Evolutionary conservation across 2,888 invertebrate genomes (phyloP), one percentile per base, ranked within the genome.

Genomic region (Heterodera filipjevi): DNA sequence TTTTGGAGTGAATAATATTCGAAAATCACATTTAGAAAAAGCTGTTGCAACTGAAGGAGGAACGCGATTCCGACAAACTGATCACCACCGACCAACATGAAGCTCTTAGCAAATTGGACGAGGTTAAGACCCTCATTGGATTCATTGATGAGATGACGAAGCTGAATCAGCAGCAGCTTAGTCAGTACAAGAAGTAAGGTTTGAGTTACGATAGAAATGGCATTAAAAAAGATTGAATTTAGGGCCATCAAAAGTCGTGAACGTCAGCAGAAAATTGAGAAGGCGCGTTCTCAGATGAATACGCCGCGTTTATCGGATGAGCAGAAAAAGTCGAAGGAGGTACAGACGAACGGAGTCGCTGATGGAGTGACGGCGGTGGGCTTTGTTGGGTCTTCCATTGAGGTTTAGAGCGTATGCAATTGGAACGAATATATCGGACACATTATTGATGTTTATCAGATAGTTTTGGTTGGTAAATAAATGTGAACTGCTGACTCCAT

Each of bases 91-190:
- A 78, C 14, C 78, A 78, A 46, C 32, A 30, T 6, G 79, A 79
- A 0, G 80, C 79, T 22, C 66, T 79, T 59, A 73, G 59, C 33
- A 79, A 79, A 66, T 5, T 79, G 39, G 79, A 71, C 2, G 79
- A 79, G 53, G 79, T 79, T 46, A 76, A 80, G 3, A 46, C 53
- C 33, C 79, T 81, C 49, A 72, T 79, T 44, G 79, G 33, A 49
- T 79, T 66, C 35, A 44, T 79, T 33, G 66, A 80, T 27, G 79
- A 79, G 30, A 64, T 79, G 44, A 78, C 76, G 59, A 79, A 79
- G 79, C n/a, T 80, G 35, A 78, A 49, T 33, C 68, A 49, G 39
- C 77, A 79, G 68, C 79, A 79, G 68, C n/a, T 27, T 12, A 66
- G 73, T 10, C 79, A 79, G n/a, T 79, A 71, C 64, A 68, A 75